These are phyloP conservation scores for Thalassophryne amazonica DNA, from an alignment of 2,797 vertebrate genomes.

Conservation along the genomic window DNA sequence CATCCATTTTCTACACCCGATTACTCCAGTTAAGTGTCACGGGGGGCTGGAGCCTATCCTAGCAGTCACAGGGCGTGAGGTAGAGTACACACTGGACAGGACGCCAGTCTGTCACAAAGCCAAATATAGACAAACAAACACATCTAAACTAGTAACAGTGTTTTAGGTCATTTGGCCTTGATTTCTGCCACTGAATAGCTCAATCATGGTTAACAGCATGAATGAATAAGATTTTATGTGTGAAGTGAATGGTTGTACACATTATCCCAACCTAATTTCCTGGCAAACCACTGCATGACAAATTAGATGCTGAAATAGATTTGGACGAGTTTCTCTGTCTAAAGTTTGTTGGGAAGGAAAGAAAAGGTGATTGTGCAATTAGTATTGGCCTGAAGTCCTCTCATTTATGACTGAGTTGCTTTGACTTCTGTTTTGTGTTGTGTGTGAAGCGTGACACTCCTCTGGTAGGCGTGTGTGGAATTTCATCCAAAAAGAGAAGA, in stretches of 20 bases:
- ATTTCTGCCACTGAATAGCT: neutral
- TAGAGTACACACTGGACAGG: too few species aligned
- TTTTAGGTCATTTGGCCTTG: neutral
- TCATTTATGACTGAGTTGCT: constrained; percentile 4
- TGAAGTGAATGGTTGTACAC: neutral
- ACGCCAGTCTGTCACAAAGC: too few species aligned
- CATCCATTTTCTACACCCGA: too few species aligned
- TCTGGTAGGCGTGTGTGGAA: too few species aligned
- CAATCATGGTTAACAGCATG: neutral
- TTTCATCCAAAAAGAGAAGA: too few species aligned
- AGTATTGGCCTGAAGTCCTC: constrained; percentile 9
- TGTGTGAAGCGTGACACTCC: too few species aligned
- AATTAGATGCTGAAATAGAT: neutral
- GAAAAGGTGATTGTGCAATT: constrained; percentile 17
- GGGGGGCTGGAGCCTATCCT: too few species aligned
- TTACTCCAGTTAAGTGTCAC: too few species aligned
- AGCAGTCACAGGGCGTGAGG: too few species aligned
- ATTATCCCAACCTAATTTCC: neutral
- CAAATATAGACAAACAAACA: too few species aligned
- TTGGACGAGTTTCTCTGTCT: constrained; percentile 6
- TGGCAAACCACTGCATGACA: neutral
- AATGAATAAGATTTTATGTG: neutral
- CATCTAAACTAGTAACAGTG: neutral
- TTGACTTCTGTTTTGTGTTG: too few species aligned
- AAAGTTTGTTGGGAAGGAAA: constrained; percentile 21